Conservation (phyloP, 2,113 vertebrate genomes). For the Leptocoma aspasia region DNA sequence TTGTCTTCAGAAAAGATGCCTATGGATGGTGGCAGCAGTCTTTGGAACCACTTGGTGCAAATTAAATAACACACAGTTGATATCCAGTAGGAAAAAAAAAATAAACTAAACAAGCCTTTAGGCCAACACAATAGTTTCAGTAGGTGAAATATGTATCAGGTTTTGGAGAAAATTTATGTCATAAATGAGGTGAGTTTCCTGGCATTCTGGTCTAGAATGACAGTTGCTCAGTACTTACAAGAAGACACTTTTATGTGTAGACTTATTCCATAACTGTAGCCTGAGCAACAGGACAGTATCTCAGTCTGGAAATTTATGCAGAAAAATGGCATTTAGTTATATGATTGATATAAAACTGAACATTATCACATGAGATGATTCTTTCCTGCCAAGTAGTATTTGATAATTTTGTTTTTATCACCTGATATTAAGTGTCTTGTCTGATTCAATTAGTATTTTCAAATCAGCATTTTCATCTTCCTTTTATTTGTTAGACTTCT, state of each 20-base stretch:
- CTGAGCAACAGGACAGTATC: background rate
- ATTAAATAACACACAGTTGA: background rate
- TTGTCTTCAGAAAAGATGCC: background rate
- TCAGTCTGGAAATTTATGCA: background rate
- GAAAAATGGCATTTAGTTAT: background rate
- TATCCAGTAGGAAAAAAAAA: background rate
- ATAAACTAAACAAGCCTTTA: background rate
- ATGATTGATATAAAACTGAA: background rate
- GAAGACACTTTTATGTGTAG: background rate
- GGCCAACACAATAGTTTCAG: background rate
- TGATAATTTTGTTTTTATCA: background rate
- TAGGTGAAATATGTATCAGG: background rate
- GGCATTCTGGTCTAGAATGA: background rate
- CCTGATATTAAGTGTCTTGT: background rate
- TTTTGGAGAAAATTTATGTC: slow-evolving; percentile 2
- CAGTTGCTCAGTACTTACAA: background rate
- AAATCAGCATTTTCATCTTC: background rate
- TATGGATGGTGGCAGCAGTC: background rate
- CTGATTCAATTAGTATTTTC: background rate
- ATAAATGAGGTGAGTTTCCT: background rate
- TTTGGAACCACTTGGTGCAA: background rate
- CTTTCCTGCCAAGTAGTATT: background rate
- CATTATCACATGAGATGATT: background rate
- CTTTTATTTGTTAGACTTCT: background rate
- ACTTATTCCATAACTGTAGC: background rate